Conservation (phyloP, 2,113 vertebrate genomes). For the Manacus vitellinus region DNA sequence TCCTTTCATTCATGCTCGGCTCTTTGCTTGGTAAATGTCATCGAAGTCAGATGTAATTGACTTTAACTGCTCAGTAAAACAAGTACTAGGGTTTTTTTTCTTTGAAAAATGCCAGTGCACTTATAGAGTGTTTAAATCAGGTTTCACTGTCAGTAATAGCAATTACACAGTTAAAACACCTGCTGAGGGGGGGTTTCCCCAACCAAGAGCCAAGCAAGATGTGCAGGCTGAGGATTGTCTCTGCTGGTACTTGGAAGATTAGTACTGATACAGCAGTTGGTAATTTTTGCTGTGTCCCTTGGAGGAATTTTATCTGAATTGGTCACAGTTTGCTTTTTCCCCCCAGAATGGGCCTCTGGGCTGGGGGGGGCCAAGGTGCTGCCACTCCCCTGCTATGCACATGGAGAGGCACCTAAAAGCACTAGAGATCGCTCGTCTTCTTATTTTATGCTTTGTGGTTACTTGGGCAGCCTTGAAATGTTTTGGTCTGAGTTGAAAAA, state of each 20-base stretch:
- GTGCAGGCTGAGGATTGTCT: rapidly evolving
- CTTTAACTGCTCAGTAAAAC: background rate
- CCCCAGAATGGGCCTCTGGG: background rate
- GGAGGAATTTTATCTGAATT: background rate
- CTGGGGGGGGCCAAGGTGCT: too few species aligned
- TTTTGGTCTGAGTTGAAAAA: too few species aligned
- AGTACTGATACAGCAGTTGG: rapidly evolving
- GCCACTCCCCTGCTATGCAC: too few species aligned
- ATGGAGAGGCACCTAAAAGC: too few species aligned
- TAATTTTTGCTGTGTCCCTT: rapidly evolving
- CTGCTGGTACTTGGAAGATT: background rate
- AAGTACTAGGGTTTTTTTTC: too few species aligned
- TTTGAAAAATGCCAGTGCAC: background rate
- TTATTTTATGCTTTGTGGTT: too few species aligned
- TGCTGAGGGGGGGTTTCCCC: background rate
- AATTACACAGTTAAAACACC: background rate
- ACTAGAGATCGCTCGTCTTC: too few species aligned
- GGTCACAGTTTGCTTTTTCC: background rate
- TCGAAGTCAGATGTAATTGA: background rate
- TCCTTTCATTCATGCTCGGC: background rate
- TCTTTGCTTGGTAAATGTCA: slow-evolving; percentile 45
- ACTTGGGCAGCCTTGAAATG: too few species aligned
- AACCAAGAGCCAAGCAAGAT: background rate
- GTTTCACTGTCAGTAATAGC: background rate
- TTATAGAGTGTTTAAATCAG: background rate